Base-by-base conservation (phyloP, 2,797 vertebrate genomes). In the Pipistrellus kuhlii region DNA sequence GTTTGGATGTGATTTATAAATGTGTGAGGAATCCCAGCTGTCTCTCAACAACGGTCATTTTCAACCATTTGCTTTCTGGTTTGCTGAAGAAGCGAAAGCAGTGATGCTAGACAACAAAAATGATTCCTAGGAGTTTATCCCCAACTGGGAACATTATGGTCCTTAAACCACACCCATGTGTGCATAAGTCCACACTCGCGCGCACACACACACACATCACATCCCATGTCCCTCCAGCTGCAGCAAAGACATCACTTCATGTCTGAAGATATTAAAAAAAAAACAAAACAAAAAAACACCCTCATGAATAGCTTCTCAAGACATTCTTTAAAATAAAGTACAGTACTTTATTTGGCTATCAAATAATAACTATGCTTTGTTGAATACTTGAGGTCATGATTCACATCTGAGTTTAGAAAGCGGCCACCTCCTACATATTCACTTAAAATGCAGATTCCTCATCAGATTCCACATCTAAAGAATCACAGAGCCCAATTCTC, bases 371-470 rank as follows among this genome's bases (percentile, higher is more conserved):
- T 89, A 38, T 10, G 23, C 32, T 88, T 83, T 85, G 57, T 68
- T 78, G 71, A n/a, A 57, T 38, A 62, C 44, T 75, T 30, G 14
- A 87, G 14, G 55, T 85, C 55, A 69, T 87, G 55, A 72, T 77
- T 94, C 93, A 89, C 88, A 59, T 53, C 17, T 23, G 59, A n/a
- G 30, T 82, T 90, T 93, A 86, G 59, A 95, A 96, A 83, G 48
- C 73, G 84, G 57, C 35, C n/a, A 51, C 76, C 59, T 87, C 78
- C 78, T 18, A 64, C 20, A 78, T 27, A 62, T 0, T 9, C 53
- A 95, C 75, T 83, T 89, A 85, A 92, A 90, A 90, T 82, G 85
- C 80, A 92, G 90, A 93, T 87, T 89, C 32, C 72, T 83, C 87
- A 80, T 72, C 77, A 84, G 80, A 82, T 84, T 84, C 59, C 76